Percentiles rank a stretch among this genome's conserved stretches.
phyloP scores from a whole-genome alignment of 2,113 vertebrate species.

The Microcebus griseorufus region DNA sequence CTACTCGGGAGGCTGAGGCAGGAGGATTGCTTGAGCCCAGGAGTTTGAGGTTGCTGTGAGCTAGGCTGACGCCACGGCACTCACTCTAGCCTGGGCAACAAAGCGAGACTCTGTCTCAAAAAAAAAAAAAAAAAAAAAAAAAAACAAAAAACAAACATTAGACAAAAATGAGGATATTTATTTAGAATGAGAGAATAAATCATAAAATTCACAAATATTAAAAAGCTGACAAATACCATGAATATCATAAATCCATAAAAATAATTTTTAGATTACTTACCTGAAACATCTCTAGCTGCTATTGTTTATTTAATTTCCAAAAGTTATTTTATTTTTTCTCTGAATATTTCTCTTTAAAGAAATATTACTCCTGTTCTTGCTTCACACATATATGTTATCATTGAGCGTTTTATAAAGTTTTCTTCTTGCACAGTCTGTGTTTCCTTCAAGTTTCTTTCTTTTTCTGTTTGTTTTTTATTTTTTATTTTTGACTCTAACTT shows the following conservation, averaged over 20 bases:
- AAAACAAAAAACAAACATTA: not conserved
- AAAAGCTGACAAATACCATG: not conserved
- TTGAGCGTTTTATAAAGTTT: conserved; percentile 4
- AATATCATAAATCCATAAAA: not conserved
- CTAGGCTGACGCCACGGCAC: too few relatives aligned
- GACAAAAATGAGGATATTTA: not conserved
- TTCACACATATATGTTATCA: not conserved
- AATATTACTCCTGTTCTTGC: not conserved
- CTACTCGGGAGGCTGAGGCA: too few relatives aligned
- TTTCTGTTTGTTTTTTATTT: not conserved
- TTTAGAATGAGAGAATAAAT: conserved; percentile 1
- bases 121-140: too few relatives aligned
- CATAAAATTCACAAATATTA: not conserved
- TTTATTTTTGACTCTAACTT: not conserved
- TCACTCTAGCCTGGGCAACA: too few relatives aligned
- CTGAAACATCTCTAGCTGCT: not conserved
- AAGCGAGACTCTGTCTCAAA: too few relatives aligned
- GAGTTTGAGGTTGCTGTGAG: too few relatives aligned
- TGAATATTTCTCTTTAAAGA: not conserved
- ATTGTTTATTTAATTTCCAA: conserved; percentile 6
- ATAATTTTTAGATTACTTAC: not conserved
- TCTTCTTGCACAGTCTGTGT: not conserved
- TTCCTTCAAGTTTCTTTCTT: not conserved
- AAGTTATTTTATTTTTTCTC: not conserved
- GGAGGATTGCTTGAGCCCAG: too few relatives aligned